Evolutionary conservation across 2,113 vertebrate species (phyloP), one percentile per base, ranked within the genome.

Genomic region (Danionella cerebrum): DNA sequence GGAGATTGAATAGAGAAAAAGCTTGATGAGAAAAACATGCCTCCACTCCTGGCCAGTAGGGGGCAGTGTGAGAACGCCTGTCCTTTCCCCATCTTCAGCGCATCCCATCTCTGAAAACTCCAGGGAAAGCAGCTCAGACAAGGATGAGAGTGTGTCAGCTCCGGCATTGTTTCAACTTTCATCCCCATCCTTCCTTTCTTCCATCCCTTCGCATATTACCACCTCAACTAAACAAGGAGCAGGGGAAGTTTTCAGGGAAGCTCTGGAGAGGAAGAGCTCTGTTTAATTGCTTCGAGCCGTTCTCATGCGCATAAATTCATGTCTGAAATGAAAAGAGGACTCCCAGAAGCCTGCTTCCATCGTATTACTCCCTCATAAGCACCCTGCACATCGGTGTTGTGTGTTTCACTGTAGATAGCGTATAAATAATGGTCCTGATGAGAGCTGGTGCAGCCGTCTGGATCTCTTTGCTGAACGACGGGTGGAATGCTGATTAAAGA

Each of bases 51-150:
- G 65, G 78, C 70, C 85, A 82, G 83, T 67, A 88, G 85, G 84
- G 83, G 85, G 79, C 83, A 86, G 80, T 78, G 83, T 76, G 79
- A 76, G 75, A 67, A 74, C 82, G 83, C 76, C 77, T 77, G 79
- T 81, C 78, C 73, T 67, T 71, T 66, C 70, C 67, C 42, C 38
- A 64, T 63, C 65, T 77, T 75, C 74, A 75, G 72, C 71, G 70
- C 73, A 65, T 72, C 59, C 55, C 74, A 78, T 53, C 39, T 33
- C 22, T 29, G 2, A 18, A 70, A 71, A 75, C 79, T 77, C 71
- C 11, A 16, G 80, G 78, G 77, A 80, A 70, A 76, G 58, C 16
- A 52, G 14, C 59, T 80, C 73, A 79, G 71, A 72, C 67, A 71
- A 19, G 70, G 70, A 67, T 52, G 75, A 83, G 81, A 82, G 79